A percentile compares a stretch with the other conserved stretches of the same genome.
These are phyloP conservation scores for Uria aalge DNA, from an alignment of 2,113 vertebrate genomes.

Conservation along the genomic window DNA sequence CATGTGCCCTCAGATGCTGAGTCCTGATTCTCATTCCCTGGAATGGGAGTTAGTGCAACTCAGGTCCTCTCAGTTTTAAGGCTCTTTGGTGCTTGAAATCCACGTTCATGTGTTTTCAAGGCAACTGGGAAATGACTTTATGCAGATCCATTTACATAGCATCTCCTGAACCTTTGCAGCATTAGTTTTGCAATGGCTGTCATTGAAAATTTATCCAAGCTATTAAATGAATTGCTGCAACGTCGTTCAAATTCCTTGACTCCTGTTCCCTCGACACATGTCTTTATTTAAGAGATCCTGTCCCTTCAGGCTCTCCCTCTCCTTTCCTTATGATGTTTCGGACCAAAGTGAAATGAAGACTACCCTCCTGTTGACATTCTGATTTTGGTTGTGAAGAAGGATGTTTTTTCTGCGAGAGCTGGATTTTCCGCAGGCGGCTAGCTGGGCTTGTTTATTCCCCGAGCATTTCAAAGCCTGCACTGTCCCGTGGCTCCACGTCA, in stretches of 20 bases:
- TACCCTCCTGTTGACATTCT: not conserved
- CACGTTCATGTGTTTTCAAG: not conserved
- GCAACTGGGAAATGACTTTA: not conserved
- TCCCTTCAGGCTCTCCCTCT: not conserved
- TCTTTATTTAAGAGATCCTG: not conserved
- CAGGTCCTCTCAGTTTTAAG: not conserved
- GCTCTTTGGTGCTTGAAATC: not conserved
- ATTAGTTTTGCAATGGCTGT: not conserved
- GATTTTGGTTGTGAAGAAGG: not conserved
- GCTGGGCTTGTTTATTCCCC: not conserved
- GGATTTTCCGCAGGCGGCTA: not conserved
- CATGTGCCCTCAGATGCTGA: not conserved
- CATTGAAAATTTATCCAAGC: not conserved
- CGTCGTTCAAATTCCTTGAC: accelerated
- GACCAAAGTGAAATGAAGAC: not conserved
- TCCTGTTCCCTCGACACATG: not conserved
- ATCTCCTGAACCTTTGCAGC: not conserved
- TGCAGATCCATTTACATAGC: not conserved
- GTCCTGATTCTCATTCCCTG: not conserved
- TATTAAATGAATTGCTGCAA: not conserved
- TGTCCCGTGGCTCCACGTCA: not conserved
- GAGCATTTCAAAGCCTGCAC: not conserved
- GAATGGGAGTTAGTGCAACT: not conserved
- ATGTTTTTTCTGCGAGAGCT: not conserved
- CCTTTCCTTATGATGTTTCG: not conserved